Base-by-base conservation (phyloP, 1,140 invertebrate genomes). In the Zeugodacus cucurbitae region DNA sequence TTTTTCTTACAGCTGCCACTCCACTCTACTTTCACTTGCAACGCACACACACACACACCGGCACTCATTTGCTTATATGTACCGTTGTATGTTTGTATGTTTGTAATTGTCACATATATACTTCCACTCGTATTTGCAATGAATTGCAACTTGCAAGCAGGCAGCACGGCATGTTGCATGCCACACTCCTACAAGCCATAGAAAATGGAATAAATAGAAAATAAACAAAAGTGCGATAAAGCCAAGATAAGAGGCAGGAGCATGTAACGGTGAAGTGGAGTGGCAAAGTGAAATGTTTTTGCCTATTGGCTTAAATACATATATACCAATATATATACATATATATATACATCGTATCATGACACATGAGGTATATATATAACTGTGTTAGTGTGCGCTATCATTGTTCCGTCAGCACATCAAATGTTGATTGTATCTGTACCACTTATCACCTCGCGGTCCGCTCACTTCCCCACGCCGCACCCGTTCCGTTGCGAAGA, bases 21-120 rank as follows among this genome's bases (percentile, higher is more conserved):
- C 59, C 48, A 87, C 34, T 64, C 90, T 90, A 91, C 91, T 92
- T 92, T 91, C 91, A 91, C 91, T 92, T 90, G 54, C 54, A 32
- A 34, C 37, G 26, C 1, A 29, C 54, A 26, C 29, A 22, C 11
- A 32, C 14, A 54, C n/a, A 17, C 29, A 59, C 6, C 5, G 4
- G 22, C 0, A 48, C 11, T 0, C n/a, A 41, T 5, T 8, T 26
- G 34, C n/a, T 22, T 17, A 57, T 6, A 54, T 22, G 10, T 34
- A 58, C 6, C 1, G 14, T 59, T 1, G 44, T 59, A 87, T 64
- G 22, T 57, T 11, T 32, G 32, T 32, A 14, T 57, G 44, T 22
- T 6, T 44, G 22, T 11, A 70, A 20, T 32, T 32, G 14, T 26
- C 29, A 70, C 26, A 70, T 32, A 67, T 26, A 70, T 34, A 34